Evolutionary conservation across 2,113 vertebrate genomes (phyloP).

Genomic region (Xenopus borealis): DNA sequence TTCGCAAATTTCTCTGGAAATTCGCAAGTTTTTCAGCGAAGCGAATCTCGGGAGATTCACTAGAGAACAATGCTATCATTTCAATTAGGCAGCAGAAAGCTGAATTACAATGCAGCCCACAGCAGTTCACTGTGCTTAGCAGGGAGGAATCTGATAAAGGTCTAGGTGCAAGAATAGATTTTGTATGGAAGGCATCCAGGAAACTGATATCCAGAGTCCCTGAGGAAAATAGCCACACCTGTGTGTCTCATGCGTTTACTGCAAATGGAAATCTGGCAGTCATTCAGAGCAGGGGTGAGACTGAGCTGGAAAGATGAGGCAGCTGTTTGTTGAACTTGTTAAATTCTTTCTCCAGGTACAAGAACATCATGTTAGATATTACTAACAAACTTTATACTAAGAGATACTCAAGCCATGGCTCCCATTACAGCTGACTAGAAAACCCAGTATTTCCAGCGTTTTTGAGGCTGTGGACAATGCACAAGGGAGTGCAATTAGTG

Average conservation of each 20-base stretch:
- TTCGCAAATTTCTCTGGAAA: too few species aligned
- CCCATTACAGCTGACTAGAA: too few species aligned
- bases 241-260: slow-evolving; percentile 22
- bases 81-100: slow-evolving; percentile 28
- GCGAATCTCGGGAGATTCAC: too few species aligned
- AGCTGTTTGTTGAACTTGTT: slow-evolving; percentile 1
- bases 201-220: slow-evolving; percentile 9
- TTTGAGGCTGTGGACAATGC: too few species aligned
- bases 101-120: slow-evolving; percentile 11
- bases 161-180: slow-evolving; percentile 4
- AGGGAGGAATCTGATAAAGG: background rate
- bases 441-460: too few species aligned
- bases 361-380: background rate
- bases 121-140: slow-evolving; percentile 2
- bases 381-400: too few species aligned
- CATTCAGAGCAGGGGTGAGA: background rate
- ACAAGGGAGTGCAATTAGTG: too few species aligned
- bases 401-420: too few species aligned
- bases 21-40: too few species aligned
- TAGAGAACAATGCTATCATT: slow-evolving; percentile 19
- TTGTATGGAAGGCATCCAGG: slow-evolving; percentile 23
- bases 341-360: slow-evolving; percentile 5
- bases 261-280: background rate
- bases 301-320: background rate
- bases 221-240: slow-evolving; percentile 9